Conservation (phyloP, 2,113 vertebrate species). For the Albula goreensis region DNA sequence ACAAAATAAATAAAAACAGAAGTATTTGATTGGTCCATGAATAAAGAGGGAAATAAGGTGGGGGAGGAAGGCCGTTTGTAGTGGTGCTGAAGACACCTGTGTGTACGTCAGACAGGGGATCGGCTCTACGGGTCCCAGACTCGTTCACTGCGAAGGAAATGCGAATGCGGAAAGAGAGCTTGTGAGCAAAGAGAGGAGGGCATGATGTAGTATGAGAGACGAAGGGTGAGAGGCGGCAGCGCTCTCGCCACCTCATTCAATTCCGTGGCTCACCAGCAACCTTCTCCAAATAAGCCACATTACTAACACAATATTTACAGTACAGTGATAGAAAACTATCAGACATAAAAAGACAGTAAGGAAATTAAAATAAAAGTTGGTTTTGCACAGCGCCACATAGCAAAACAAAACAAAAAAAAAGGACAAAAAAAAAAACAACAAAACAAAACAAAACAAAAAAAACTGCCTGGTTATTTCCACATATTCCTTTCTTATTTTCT, state of each 20-base stretch:
- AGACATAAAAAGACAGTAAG: constrained; percentile 30
- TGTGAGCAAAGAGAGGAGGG: constrained; percentile 35
- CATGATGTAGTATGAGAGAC: constrained; percentile 33
- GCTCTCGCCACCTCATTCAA: constrained; percentile 5
- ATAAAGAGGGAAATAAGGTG: constrained; percentile 48
- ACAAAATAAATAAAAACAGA: constrained; percentile 70
- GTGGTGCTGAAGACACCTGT: constrained; percentile 21
- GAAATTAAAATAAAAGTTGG: constrained; percentile 34
- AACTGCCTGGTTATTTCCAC: constrained; percentile 30
- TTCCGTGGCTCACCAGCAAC: constrained; percentile 19
- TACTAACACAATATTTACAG: constrained; percentile 57
- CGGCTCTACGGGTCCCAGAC: background rate
- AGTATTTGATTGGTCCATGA: constrained; percentile 69
- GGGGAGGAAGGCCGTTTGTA: constrained; percentile 31
- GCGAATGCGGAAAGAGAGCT: constrained; percentile 18
- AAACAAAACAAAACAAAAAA: background rate
- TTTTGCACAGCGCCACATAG: constrained; percentile 15
- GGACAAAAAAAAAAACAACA: constrained; percentile 1
- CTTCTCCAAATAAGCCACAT: constrained; percentile 47
- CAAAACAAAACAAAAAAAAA: background rate
- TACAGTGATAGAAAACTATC: constrained; percentile 40
- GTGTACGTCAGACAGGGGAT: background rate
- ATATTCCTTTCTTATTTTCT: constrained; percentile 42
- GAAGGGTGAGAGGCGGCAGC: background rate
- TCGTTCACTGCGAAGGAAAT: background rate